Base-by-base conservation (phyloP, 2,797 vertebrate genomes). In the Sebastes glaucus region DNA sequence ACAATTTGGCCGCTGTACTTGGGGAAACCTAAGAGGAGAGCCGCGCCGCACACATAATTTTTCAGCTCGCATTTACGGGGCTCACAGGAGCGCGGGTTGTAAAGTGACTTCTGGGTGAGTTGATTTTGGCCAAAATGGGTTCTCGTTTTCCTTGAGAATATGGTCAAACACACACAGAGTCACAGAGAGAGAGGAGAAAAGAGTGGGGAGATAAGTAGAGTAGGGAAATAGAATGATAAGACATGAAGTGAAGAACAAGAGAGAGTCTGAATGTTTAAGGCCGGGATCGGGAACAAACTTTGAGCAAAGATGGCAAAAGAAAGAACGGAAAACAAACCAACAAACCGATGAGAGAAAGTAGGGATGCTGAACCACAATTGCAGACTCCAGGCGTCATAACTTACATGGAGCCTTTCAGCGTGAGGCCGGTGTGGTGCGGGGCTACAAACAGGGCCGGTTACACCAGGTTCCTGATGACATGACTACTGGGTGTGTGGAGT, bases 401-500 rank as follows among this genome's bases (percentile, higher is more conserved):
- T 92, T 87, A 84, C 83, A 91, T 77, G 73, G 84, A 76, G 87
- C 25, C 93, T 96, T 94, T 95, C 95, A 94, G 81, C 94, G 69
- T 53, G 90, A 90, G 90, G 93, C 89, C 33, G 77, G 85, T 94
- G 93, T 89, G 91, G 93, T 94, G 87, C 63, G 83, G 83, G 83
- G 61, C 73, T 84, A 77, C 81, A 86, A 76, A 86, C 84, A 55
- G 82, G 66, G 74, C 77, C 65, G 64, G 72, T 81, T 90, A 77
- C 83, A 84, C 88, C 90, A 28, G 74, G 84, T 75, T 87, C 86
- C 73, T 84, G 90, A 84, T 85, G 92, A 93, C 93, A 92, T 90
- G 86, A 89, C 87, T 88, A 4, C 86, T 67, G 78, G 69, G 88
- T 60, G 81, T 87, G 87, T 87, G 92, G 77, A 90, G 86, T 92